phyloP scores from a whole-genome alignment of 2,888 invertebrate genomes.

The Synanthedon andrenaeformis region DNA sequence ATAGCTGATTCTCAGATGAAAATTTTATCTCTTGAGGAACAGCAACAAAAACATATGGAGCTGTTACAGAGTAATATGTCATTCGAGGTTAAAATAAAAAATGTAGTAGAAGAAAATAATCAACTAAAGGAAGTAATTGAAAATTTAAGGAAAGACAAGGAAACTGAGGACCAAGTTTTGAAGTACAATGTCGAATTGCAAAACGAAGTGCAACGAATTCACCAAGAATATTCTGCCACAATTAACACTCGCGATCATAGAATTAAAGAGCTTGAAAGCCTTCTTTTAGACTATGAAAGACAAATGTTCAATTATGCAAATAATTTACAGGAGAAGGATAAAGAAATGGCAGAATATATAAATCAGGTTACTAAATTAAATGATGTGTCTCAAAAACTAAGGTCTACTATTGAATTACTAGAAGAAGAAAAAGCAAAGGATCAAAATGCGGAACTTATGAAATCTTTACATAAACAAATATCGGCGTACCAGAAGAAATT shows the following conservation, averaged over 20 bases:
- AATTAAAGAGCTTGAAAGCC: slow-evolving; percentile 59
- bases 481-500: slow-evolving; percentile 49
- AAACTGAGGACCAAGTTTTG: slow-evolving; percentile 29
- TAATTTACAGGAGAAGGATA: slow-evolving; percentile 55
- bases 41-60: slow-evolving; percentile 55
- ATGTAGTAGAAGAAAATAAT: slow-evolving; percentile 49
- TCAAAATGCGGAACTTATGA: slow-evolving; percentile 61
- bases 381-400: slow-evolving; percentile 58
- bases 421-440: slow-evolving; percentile 63
- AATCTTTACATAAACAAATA: slow-evolving; percentile 68
- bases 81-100: slow-evolving; percentile 52
- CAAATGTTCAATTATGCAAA: slow-evolving; percentile 55
- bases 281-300: slow-evolving; percentile 60
- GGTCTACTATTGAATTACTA: slow-evolving; percentile 57
- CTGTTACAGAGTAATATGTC: slow-evolving; percentile 30
- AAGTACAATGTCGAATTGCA: slow-evolving; percentile 37
- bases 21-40: slow-evolving; percentile 60
- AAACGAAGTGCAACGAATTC: slow-evolving; percentile 42
- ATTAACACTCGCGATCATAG: slow-evolving; percentile 48
- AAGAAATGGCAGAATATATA: slow-evolving; percentile 58
- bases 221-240: slow-evolving; percentile 43
- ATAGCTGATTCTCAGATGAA: slow-evolving; percentile 66
- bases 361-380: slow-evolving; percentile 69
- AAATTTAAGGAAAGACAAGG: slow-evolving; percentile 26
- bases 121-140: slow-evolving; percentile 49